These are phyloP conservation scores for Charadrius vociferus DNA, from an alignment of 2,113 vertebrate genomes.

Conservation along the genomic window DNA sequence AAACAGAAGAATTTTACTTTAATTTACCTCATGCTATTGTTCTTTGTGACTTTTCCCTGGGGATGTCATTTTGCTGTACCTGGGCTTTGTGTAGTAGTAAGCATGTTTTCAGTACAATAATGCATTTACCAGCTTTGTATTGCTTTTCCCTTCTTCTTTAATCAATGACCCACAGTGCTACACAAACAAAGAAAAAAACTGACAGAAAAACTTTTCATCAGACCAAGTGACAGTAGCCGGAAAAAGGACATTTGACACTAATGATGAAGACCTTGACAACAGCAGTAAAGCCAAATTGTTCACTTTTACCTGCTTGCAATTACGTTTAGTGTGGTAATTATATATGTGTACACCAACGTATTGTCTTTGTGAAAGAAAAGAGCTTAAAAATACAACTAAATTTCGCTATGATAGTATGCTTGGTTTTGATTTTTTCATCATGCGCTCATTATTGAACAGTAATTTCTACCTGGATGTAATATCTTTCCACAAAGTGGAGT, in stretches of 20 bases:
- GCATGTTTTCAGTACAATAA: not conserved
- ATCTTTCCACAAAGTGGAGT: not conserved
- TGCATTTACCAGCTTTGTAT: not conserved
- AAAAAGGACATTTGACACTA: not conserved
- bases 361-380: not conserved
- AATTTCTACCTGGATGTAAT: not conserved
- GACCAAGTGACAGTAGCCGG: not conserved
- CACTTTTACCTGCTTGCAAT: not conserved
- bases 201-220: not conserved
- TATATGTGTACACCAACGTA: fast-evolving
- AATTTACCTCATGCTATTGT: not conserved
- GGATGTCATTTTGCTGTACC: not conserved
- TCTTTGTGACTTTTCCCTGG: not conserved
- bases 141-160: not conserved
- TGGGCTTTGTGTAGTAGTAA: not conserved
- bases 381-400: not conserved
- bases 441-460: not conserved
- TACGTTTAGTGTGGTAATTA: not conserved
- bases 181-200: not conserved
- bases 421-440: not conserved
- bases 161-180: not conserved
- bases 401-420: not conserved
- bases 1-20: not conserved
- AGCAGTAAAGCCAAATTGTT: not conserved
- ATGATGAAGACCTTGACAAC: not conserved